A percentile compares a stretch with the other conserved stretches of the same genome.
These are phyloP conservation scores for Branchinecta sandiegonensis DNA, from an alignment of 2,888 invertebrate genomes.

Conservation along the genomic window DNA sequence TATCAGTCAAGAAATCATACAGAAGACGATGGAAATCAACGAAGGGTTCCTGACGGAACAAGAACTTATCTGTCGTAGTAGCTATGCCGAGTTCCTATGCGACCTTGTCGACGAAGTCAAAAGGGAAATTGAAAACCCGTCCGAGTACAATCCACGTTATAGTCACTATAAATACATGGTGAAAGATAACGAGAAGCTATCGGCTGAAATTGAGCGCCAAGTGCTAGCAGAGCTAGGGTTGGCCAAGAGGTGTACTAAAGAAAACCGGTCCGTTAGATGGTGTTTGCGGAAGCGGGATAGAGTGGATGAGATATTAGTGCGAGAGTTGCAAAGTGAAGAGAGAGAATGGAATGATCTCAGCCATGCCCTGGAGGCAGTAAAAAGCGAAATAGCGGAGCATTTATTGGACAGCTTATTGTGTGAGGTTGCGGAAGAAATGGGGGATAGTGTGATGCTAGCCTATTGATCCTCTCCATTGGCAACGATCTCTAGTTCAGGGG, in stretches of 20 bases:
- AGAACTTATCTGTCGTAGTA: conserved; percentile 4
- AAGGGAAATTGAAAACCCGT: conserved; percentile 31
- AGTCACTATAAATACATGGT: background rate
- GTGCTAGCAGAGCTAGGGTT: conserved; percentile 42
- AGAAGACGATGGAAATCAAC: background rate
- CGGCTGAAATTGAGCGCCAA: conserved; percentile 40
- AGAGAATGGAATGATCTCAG: conserved; percentile 58
- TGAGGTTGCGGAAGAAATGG: conserved; percentile 35
- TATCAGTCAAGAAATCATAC: background rate
- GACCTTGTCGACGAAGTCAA: background rate
- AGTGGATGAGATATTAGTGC: conserved; percentile 53
- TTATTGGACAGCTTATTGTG: conserved; percentile 42
- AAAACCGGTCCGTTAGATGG: conserved; percentile 46
- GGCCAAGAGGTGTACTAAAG: conserved; percentile 39
- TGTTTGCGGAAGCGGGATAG: conserved; percentile 50
- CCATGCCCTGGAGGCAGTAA: conserved; percentile 51
- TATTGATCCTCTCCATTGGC: background rate
- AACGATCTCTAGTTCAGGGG: no score
- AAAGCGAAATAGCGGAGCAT: conserved; percentile 42
- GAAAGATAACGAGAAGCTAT: conserved; percentile 38
- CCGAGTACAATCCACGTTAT: conserved; percentile 34
- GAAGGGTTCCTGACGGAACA: conserved; percentile 2
- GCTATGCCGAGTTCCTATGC: conserved; percentile 2
- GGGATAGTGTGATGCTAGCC: background rate
- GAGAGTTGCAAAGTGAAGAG: conserved; percentile 55